phyloP scores from a whole-genome alignment of 2,113 vertebrate species.

The Engystomops pustulosus region DNA sequence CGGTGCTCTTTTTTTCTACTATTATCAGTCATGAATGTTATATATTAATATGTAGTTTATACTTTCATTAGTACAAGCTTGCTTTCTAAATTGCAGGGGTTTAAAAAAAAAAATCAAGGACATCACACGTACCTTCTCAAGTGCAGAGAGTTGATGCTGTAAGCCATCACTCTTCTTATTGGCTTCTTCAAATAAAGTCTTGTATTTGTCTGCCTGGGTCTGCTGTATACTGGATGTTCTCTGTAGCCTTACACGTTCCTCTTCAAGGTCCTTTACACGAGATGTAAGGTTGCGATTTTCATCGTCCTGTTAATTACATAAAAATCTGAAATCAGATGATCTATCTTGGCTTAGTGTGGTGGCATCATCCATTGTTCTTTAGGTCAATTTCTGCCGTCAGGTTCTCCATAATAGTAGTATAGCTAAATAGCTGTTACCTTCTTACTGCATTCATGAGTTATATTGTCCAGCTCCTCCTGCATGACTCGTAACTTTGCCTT shows the following conservation, averaged over 20 bases:
- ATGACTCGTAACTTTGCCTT: constrained; percentile 88
- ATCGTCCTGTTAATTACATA: constrained; percentile 78
- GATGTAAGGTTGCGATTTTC: constrained; percentile 79
- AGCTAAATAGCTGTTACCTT: constrained; percentile 80
- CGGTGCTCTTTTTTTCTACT: no score
- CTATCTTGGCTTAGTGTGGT: no score
- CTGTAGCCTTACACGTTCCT: constrained; percentile 80
- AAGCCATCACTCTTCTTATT: constrained; percentile 78
- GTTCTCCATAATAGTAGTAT: no score
- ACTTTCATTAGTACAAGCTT: no score
- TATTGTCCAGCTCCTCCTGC: constrained; percentile 86
- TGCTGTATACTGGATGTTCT: constrained; percentile 77
- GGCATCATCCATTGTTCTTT: no score
- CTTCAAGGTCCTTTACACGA: constrained; percentile 81
- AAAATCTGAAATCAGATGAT: not conserved
- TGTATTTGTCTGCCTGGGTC: constrained; percentile 87
- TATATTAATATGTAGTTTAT: no score
- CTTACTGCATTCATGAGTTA: constrained; percentile 80
- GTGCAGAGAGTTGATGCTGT: constrained; percentile 77
- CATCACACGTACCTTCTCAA: constrained; percentile 84
- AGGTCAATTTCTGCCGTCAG: no score
- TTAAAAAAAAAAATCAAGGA: no score
- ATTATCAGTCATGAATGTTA: no score
- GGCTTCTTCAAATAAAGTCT: constrained; percentile 80
- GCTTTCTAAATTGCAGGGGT: no score